Evolutionary conservation across 2,113 vertebrate species (phyloP).

Genomic region (Rattus norvegicus): GRCr8 NC_086031.1:6863001-6863500

Average conservation of each 20-base stretch:
- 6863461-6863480: neutral
- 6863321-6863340: no score
- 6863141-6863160: neutral
- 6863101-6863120: neutral
- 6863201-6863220: no score
- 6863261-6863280: neutral
- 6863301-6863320: neutral
- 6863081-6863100: neutral
- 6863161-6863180: neutral
- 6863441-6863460: neutral
- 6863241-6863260: neutral
- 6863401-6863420: no score
- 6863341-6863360: neutral
- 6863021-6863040: no score
- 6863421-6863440: neutral
- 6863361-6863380: neutral
- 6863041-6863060: neutral
- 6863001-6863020: no score
- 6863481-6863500: neutral
- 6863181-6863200: neutral
- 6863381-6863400: neutral
- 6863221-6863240: no score
- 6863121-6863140: rapidly evolving
- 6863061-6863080: neutral
- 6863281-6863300: rapidly evolving